phyloP scores from a whole-genome alignment of 92 coral and sea anemone species.

The Umimayanthus chanpuru region DNA sequence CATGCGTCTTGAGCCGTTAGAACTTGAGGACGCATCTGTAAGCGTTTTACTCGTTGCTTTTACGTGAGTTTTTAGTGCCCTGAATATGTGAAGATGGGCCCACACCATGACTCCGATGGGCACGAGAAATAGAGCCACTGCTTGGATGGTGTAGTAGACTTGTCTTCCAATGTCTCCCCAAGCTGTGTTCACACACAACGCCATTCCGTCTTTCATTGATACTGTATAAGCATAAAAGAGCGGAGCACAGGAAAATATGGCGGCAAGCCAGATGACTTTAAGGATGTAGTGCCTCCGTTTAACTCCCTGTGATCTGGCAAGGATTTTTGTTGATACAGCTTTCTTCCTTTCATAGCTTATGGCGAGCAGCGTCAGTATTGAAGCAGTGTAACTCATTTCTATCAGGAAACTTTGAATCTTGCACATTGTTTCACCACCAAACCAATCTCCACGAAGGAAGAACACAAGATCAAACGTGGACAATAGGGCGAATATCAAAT shows the following conservation, averaged over 20 bases:
- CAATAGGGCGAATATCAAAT: conserved; percentile 72
- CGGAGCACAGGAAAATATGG: conserved; percentile 69
- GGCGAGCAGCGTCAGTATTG: conserved; percentile 72
- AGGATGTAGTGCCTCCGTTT: conserved; percentile 51
- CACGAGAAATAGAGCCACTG: conserved; percentile 63
- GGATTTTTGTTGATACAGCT: conserved; percentile 75
- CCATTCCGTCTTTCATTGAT: conserved; percentile 40
- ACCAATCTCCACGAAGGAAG: conserved; percentile 71
- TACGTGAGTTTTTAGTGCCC: conserved; percentile 51
- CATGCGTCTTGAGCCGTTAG: neutral
- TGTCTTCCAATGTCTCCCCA: conserved; percentile 83
- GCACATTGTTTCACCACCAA: conserved; percentile 69
- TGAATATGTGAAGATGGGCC: conserved; percentile 73
- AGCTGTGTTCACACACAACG: conserved; percentile 71
- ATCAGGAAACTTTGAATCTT: conserved; percentile 79
- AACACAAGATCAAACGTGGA: conserved; percentile 75
- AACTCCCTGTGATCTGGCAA: conserved; percentile 66
- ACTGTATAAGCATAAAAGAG: conserved; percentile 80
- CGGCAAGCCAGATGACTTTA: conserved; percentile 65
- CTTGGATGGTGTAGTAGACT: conserved; percentile 84
- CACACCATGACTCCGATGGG: conserved; percentile 74
- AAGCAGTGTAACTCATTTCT: conserved; percentile 79
- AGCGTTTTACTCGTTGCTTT: conserved; percentile 36
- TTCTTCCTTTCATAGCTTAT: conserved; percentile 76
- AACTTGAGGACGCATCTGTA: neutral